Base-by-base conservation (phyloP, 2,797 vertebrate species). In the Sebastolobus alascanus region DNA sequence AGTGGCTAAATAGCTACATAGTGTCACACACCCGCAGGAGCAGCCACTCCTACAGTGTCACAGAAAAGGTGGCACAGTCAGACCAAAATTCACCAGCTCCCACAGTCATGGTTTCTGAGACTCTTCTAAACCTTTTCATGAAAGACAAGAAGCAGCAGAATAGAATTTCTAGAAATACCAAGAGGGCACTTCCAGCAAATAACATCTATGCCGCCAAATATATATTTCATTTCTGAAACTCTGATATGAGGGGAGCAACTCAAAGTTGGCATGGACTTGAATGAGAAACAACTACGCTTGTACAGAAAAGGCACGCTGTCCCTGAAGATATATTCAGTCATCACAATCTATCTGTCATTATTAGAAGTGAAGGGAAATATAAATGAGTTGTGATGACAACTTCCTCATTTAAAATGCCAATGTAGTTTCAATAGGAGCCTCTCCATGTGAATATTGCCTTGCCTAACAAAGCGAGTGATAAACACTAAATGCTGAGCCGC, bases 401-500 rank as follows among this genome's bases (percentile, higher is more conserved):
- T 66, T 75, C 22, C 83, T 68, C 33, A 74, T 84, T 82, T 68
- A 65, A 69, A 74, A 69, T 67, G 25, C 52, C 67, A 50, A 3
- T 55, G 20, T 61, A 55, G 52, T 77, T 79, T 77, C 58, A 78
- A n/a, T 43, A 22, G 75, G 33, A 56, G 60, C 77, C 9, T 58
- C 64, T 59, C n/a, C 52, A 59, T 50, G 29, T 52, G 68, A 84
- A 77, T 61, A 82, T 64, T 73, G 38, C 67, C 35, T 83, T 84
- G 80, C 68, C 71, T 88, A 86, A 90, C 81, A 90, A 90, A 90
- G 80, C 50, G n/a, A 87, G 63, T 81, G 83, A 85, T 90, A 81
- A 87, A 82, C 70, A 79, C 67, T 87, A 83, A 88, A 88, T 88
- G 83, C 69, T 80, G 75, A 88, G 71, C 73, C 72, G 78, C 73